A percentile compares a stretch with the other conserved stretches of the same genome.
These are phyloP conservation scores for Scomber colias DNA, from an alignment of 2,113 vertebrate species.

Conservation along the genomic window DNA sequence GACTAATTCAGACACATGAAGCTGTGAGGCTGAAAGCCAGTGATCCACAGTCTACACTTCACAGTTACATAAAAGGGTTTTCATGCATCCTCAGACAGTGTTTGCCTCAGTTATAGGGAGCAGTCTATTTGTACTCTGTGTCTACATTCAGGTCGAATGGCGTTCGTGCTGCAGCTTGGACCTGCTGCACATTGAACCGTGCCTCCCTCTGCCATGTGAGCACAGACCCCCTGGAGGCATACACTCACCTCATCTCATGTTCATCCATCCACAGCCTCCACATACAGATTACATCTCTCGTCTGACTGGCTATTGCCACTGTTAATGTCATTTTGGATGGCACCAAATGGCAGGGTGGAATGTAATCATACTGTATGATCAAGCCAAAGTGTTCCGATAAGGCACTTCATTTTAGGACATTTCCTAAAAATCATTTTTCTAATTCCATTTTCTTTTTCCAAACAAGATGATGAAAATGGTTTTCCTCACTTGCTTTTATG, in stretches of 20 bases:
- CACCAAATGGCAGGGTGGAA: slow-evolving; percentile 30
- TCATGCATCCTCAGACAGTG: background rate
- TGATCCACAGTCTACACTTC: slow-evolving; percentile 7
- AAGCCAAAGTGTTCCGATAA: slow-evolving; percentile 1
- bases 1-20: slow-evolving; percentile 7
- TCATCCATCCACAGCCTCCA: slow-evolving; percentile 64
- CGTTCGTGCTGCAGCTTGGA: slow-evolving; percentile 7
- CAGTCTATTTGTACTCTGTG: background rate
- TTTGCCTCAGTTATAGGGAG: background rate
- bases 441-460: slow-evolving; percentile 21
- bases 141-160: slow-evolving; percentile 43
- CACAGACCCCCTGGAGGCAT: slow-evolving; percentile 45
- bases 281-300: slow-evolving; percentile 63
- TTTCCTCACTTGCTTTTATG: background rate
- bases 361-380: slow-evolving; percentile 13
- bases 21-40: background rate
- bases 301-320: slow-evolving; percentile 25
- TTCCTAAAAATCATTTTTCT: background rate
- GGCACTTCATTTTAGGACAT: slow-evolving; percentile 7
- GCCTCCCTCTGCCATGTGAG: slow-evolving; percentile 54
- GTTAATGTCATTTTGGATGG: slow-evolving; percentile 31
- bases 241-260: slow-evolving; percentile 67
- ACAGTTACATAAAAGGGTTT: slow-evolving; percentile 9
- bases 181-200: slow-evolving; percentile 11
- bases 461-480: background rate